phyloP scores from a whole-genome alignment of 2,797 vertebrate species.

The Diplodus puntazzo region DNA sequence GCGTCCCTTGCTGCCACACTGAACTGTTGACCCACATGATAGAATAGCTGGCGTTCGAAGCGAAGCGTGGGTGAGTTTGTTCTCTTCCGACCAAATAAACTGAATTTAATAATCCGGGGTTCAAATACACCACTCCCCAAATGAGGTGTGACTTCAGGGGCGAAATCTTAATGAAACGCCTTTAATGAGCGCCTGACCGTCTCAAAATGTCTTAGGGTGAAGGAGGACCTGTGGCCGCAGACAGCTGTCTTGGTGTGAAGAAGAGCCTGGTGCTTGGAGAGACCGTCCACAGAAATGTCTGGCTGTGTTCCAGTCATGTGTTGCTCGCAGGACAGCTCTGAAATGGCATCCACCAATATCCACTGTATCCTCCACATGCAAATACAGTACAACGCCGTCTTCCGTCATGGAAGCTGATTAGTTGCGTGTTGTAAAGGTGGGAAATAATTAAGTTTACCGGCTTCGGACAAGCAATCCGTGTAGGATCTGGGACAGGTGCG shows the following conservation, averaged over 20 bases:
- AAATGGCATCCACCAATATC: background rate
- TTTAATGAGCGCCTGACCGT: background rate
- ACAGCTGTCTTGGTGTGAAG: background rate
- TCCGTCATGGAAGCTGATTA: background rate
- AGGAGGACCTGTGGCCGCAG: constrained; percentile 2
- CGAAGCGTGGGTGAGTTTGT: background rate
- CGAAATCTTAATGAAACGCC: background rate
- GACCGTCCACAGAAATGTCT: background rate
- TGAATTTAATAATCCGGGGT: background rate
- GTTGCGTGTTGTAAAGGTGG: background rate
- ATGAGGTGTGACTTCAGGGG: background rate
- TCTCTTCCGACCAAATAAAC: background rate
- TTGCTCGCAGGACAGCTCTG: background rate
- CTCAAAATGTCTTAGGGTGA: background rate
- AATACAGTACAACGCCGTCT: background rate
- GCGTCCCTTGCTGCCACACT: background rate
- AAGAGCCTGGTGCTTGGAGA: background rate
- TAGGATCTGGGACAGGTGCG: constrained; percentile 8
- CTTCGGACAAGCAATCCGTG: background rate
- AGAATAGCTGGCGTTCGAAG: background rate
- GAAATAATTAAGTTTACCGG: background rate
- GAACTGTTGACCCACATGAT: background rate
- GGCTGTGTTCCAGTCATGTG: background rate
- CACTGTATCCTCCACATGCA: too few relatives aligned
- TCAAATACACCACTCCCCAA: background rate